Evolutionary conservation across 2,113 vertebrate species (phyloP).

Genomic region (Seriola aureovittata): DNA sequence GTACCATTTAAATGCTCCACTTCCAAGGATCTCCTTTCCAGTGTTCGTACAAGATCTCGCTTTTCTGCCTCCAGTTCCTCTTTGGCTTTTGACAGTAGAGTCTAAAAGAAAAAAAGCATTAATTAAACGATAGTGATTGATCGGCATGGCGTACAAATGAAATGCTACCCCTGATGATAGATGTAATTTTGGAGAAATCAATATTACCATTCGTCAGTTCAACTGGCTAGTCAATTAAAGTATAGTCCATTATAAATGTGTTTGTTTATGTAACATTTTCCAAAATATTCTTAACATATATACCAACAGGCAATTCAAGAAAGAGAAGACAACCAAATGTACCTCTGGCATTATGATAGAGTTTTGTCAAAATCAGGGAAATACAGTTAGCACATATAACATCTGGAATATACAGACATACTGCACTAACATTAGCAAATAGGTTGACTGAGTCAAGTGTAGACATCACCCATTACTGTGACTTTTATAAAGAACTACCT

Average conservation of each 20-base stretch:
- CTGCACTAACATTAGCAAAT: too few species aligned
- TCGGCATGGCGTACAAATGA: not conserved
- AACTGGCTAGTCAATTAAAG: not conserved
- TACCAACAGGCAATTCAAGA: not conserved
- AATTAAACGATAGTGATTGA: not conserved
- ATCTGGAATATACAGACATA: too few species aligned
- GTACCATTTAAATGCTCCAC: conserved; percentile 93
- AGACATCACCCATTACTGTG: too few species aligned
- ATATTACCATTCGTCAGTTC: not conserved
- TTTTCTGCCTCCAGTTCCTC: conserved; percentile 95
- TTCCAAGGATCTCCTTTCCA: conserved; percentile 92
- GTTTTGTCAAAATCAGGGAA: too few species aligned
- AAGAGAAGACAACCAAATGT: not conserved
- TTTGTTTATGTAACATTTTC: not conserved
- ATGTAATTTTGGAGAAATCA: not conserved
- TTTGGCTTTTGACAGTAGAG: conserved; percentile 88
- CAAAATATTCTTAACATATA: not conserved
- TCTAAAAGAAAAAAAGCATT: conserved; percentile 72
- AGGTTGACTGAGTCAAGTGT: too few species aligned
- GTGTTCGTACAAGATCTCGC: conserved; percentile 91
- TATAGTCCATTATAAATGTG: not conserved
- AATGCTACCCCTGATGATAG: not conserved
- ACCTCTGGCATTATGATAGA: too few species aligned
- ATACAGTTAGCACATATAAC: too few species aligned
- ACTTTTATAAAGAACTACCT: too few species aligned